These are phyloP conservation scores for Pelodytes ibericus DNA, from an alignment of 2,797 vertebrate genomes.

Conservation along the genomic window DNA sequence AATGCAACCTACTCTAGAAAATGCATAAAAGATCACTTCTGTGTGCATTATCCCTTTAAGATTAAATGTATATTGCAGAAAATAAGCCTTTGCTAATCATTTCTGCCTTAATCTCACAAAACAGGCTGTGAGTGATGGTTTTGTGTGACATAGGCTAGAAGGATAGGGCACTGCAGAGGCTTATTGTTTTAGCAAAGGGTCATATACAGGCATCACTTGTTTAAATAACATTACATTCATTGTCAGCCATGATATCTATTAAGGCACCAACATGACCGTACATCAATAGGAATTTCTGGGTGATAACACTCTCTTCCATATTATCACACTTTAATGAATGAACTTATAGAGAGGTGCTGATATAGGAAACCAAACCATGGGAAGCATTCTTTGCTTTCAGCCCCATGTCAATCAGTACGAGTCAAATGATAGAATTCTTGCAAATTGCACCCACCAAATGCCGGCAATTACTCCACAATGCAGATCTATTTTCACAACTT, in stretches of 20 bases:
- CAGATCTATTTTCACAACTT: conserved; percentile 38
- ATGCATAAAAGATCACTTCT: too few relatives aligned
- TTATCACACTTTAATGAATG: conserved; percentile 46
- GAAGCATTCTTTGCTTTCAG: conserved; percentile 40
- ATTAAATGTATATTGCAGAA: too few relatives aligned
- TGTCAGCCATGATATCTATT: conserved; percentile 38
- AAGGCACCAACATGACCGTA: conserved; percentile 33
- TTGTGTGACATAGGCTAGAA: not conserved
- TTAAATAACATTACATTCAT: conserved; percentile 49
- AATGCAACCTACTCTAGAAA: too few relatives aligned
- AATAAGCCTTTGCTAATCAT: too few relatives aligned
- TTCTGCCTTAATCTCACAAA: not conserved
- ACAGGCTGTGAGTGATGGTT: not conserved
- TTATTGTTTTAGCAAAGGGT: conserved; percentile 37
- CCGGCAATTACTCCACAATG: conserved; percentile 34
- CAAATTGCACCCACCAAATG: conserved; percentile 43
- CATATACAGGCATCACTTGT: conserved; percentile 38
- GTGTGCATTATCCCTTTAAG: too few relatives aligned
- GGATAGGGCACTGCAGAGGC: not conserved
- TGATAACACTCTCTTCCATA: conserved; percentile 11
- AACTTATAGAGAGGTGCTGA: conserved; percentile 25
- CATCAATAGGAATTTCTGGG: conserved; percentile 48
- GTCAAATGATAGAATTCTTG: conserved; percentile 37
- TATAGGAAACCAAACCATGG: conserved; percentile 42
- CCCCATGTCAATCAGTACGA: conserved; percentile 41